Evolutionary conservation across 2,888 invertebrate genomes (phyloP), one percentile per base, ranked within the genome.

Genomic region (Alcis repandata): DNA sequence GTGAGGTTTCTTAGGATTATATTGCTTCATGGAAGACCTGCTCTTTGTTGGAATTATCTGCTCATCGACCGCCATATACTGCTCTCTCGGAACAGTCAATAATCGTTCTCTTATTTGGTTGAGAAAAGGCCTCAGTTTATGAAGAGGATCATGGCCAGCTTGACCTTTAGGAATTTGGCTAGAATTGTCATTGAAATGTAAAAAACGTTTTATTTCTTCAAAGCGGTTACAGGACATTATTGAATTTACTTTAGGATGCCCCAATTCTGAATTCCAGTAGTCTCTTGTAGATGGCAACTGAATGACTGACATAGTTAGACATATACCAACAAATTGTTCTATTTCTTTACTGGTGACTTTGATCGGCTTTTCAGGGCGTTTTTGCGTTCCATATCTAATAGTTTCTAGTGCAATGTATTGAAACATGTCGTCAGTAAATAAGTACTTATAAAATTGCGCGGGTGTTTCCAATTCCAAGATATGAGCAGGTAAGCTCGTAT

Each of bases 21-120:
- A 20, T 6, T 45, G 45, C 7, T 45, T 45, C 10, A 45, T 17
- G 0, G 8, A 19, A 6, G 17, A 19, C 10, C 43, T 10, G 11
- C 11, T 20, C 20, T 45, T 45, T 1, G 19, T 45, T 11, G 20
- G 19, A 7, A 45, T 45, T 11, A 45, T 45, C 7, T 45, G 45
- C 11, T 45, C 45, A 11, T 45, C 20, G 2, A 45, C 45, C 11
- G 20, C 20, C 45, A 45, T 20, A 45, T 45, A 11, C n/a, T 79
- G 70, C 33, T 77, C 77, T 61, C 75, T 73, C 57, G 67, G 61
- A 53, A 70, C 53, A 54, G 67, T 32, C 64, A 45, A 51, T 33
- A 71, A 56, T 68, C 62, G 45, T 67, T 70, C 52, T 65, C 60
- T 53, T 4, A 60, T 7, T 53, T 60, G n/a, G 22, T 51, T 43